A percentile compares a stretch with the other conserved stretches of the same genome.
Conservation (phyloP, 2,113 vertebrate species). For the Coracopsis vasa region DNA sequence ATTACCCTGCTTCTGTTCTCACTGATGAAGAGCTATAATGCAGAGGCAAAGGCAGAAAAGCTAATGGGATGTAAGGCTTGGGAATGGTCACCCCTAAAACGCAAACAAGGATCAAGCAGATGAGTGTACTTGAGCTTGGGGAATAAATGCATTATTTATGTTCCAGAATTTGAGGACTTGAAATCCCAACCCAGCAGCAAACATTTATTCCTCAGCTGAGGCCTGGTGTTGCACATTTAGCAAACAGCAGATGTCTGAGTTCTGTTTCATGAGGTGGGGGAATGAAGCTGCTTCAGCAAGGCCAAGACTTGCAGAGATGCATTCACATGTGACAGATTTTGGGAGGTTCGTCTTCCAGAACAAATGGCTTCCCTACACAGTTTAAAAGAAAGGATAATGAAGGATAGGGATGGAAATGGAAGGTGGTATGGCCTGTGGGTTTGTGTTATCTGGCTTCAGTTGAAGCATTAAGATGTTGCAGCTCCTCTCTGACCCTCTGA, state of each 20-base stretch:
- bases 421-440: neutral
- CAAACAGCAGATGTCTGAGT: neutral
- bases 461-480: neutral
- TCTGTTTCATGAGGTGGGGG: fast-evolving
- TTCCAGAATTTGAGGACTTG: neutral
- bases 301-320: neutral
- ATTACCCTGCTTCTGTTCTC: neutral
- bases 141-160: neutral
- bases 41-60: neutral
- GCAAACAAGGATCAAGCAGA: neutral
- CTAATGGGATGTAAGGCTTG: neutral
- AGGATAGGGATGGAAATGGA: neutral
- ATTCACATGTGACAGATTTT: fast-evolving
- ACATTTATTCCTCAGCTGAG: neutral
- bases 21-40: neutral
- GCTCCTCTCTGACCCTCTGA: neutral
- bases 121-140: neutral
- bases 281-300: neutral
- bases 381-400: neutral
- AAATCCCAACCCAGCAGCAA: neutral
- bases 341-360: neutral
- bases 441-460: neutral
- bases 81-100: neutral
- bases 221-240: neutral
- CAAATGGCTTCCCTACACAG: neutral